A percentile compares a stretch with the other conserved stretches of the same genome.
These are phyloP conservation scores for Geodia barretti DNA, from an alignment of 37 sponge, comb jelly and placozoan species.

Conservation along the genomic window DNA sequence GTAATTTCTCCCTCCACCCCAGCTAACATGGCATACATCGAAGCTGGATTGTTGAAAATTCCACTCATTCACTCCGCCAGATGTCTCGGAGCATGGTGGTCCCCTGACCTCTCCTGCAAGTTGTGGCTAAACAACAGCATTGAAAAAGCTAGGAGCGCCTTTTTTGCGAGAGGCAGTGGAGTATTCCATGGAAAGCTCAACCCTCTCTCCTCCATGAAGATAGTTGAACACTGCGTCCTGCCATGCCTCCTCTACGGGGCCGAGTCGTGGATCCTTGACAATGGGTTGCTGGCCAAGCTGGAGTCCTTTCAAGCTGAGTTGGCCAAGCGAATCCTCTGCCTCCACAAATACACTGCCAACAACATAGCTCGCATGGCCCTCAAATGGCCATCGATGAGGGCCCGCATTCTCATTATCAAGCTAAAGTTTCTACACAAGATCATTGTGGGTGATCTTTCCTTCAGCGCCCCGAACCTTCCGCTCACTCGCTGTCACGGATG, in stretches of 20 bases:
- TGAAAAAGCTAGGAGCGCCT: constrained; percentile 14
- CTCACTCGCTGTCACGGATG: too few species aligned
- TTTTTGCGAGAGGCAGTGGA: constrained; percentile 4
- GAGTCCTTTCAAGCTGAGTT: constrained; percentile 19
- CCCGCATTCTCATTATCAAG: too few species aligned
- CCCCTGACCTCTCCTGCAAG: constrained; percentile 1
- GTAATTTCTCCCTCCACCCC: not conserved
- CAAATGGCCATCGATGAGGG: too few species aligned
- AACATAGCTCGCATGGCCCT: too few species aligned
- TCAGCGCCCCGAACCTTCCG: too few species aligned
- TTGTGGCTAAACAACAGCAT: not conserved
- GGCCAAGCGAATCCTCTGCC: not conserved
- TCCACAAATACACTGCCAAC: not conserved
- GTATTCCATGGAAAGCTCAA: constrained; percentile 16
- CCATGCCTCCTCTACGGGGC: not conserved
- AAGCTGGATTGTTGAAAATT: too few species aligned
- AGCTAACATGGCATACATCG: not conserved
- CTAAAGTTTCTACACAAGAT: too few species aligned
- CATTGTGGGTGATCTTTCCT: too few species aligned
- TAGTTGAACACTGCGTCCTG: not conserved
- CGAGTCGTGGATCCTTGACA: not conserved
- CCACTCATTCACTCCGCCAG: not conserved
- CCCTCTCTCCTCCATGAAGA: constrained; percentile 9
- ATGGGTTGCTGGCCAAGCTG: not conserved
- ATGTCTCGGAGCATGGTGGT: constrained; percentile 27